These are phyloP conservation scores for Hedychridium roseum DNA, from an alignment of 2,888 invertebrate species.

Conservation along the genomic window DNA sequence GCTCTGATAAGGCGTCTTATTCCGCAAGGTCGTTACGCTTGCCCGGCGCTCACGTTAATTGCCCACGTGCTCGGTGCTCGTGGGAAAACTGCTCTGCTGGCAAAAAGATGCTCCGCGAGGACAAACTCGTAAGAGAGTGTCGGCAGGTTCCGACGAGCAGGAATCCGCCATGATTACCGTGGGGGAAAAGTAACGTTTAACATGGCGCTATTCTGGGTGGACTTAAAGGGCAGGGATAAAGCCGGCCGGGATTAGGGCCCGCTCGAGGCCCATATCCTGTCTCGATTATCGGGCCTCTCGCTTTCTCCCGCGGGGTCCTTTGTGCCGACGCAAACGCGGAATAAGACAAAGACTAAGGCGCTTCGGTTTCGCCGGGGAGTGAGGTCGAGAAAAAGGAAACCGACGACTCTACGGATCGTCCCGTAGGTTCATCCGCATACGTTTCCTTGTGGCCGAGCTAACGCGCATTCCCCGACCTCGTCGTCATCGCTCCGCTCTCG, in stretches of 20 bases:
- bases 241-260: too few relatives aligned
- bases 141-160: too few relatives aligned
- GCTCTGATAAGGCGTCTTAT: constrained; percentile 21
- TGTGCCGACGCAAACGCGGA: constrained; percentile 10
- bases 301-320: constrained; percentile 6
- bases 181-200: too few relatives aligned
- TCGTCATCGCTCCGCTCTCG: constrained; percentile 19
- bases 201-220: too few relatives aligned
- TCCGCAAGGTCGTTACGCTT: constrained; percentile 29
- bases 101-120: too few relatives aligned
- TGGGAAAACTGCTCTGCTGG: too few relatives aligned
- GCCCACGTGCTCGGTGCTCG: too few relatives aligned
- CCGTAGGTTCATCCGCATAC: constrained; percentile 1
- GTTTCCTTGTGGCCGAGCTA: constrained; percentile 14
- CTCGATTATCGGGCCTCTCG: too few relatives aligned
- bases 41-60: neutral
- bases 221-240: too few relatives aligned
- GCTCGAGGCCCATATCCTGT: too few relatives aligned
- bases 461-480: constrained; percentile 19
- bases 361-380: constrained; percentile 35
- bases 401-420: constrained; percentile 12
- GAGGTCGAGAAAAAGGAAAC: constrained; percentile 28
- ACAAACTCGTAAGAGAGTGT: too few relatives aligned
- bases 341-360: constrained; percentile 16
- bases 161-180: too few relatives aligned